phyloP scores from a whole-genome alignment of 2,113 vertebrate species.

The Hymenochirus boettgeri region DNA sequence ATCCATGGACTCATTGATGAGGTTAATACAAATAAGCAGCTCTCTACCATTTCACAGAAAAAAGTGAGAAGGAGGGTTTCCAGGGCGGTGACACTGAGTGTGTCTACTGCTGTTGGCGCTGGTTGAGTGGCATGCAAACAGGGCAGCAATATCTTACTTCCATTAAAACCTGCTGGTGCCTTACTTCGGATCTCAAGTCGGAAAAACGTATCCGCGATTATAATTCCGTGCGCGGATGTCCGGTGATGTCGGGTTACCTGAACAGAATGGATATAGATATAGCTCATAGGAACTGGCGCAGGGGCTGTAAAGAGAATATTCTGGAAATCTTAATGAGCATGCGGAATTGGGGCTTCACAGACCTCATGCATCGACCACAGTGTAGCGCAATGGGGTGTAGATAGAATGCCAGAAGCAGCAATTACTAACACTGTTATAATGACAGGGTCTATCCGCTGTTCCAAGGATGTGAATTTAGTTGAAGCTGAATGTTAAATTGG shows the following conservation, averaged over 20 bases:
- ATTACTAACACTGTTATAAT: too few species aligned
- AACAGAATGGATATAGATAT: slow-evolving; percentile 7
- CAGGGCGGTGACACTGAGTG: slow-evolving; percentile 18
- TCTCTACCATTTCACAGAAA: slow-evolving; percentile 21
- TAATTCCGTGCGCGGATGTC: slow-evolving; percentile 43
- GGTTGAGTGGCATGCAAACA: slow-evolving; percentile 48
- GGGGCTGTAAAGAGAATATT: background rate
- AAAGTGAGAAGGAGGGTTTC: slow-evolving; percentile 41
- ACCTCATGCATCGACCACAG: slow-evolving; percentile 58
- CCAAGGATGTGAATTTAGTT: too few species aligned
- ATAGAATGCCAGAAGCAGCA: slow-evolving; percentile 50
- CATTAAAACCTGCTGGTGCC: slow-evolving; percentile 44
- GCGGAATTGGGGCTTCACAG: slow-evolving; percentile 56
- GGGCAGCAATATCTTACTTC: slow-evolving; percentile 53
- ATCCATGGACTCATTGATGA: too few species aligned
- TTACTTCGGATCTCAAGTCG: slow-evolving; percentile 57
- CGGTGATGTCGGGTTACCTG: slow-evolving; percentile 59
- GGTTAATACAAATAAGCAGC: too few species aligned
- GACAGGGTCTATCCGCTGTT: too few species aligned
- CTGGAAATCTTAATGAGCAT: slow-evolving; percentile 56
- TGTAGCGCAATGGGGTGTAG: slow-evolving; percentile 58
- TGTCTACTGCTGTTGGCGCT: slow-evolving; percentile 13
- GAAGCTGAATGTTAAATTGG: too few species aligned
- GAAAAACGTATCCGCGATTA: slow-evolving; percentile 53
- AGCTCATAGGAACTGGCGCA: too few species aligned